Percentiles rank a stretch among this genome's conserved stretches.
Conservation (phyloP, 35 echinoderm and acorn worm species). For the Anneissia japonica region DNA sequence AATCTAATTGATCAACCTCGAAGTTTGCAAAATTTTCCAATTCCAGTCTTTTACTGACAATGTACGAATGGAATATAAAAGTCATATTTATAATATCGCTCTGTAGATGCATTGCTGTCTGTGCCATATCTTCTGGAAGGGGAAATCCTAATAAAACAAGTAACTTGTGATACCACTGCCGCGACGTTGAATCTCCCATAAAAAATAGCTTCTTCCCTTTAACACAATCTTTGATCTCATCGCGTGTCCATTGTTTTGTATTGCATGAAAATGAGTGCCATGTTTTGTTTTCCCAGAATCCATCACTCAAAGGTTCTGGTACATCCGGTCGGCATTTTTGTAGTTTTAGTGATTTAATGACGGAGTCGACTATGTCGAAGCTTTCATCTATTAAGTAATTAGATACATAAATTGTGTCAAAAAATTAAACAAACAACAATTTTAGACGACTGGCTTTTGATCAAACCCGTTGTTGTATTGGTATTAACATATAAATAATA, state of each 20-base stretch:
- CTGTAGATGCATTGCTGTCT: too few species aligned
- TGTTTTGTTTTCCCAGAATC: background rate
- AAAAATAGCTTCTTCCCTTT: background rate
- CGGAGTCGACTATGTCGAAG: too few species aligned
- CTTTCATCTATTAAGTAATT: too few species aligned
- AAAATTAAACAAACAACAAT: too few species aligned
- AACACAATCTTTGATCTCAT: background rate
- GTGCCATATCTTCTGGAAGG: too few species aligned
- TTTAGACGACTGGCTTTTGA: too few species aligned
- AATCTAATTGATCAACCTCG: conserved; percentile 38
- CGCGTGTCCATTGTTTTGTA: background rate
- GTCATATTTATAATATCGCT: background rate
- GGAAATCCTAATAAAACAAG: background rate
- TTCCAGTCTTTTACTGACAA: background rate
- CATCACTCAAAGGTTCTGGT: background rate
- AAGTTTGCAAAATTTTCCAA: background rate
- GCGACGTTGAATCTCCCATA: background rate
- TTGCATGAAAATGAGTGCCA: background rate
- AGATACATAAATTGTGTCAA: too few species aligned
- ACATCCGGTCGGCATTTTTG: background rate
- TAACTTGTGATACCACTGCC: background rate
- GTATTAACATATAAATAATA: too few species aligned
- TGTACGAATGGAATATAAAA: conserved; percentile 31
- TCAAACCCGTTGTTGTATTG: too few species aligned
- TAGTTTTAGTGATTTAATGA: background rate